Percentiles rank a stretch among this genome's conserved stretches.
phyloP scores from a whole-genome alignment of 1,140 invertebrate species.

The Diploscapter pachys region DNA sequence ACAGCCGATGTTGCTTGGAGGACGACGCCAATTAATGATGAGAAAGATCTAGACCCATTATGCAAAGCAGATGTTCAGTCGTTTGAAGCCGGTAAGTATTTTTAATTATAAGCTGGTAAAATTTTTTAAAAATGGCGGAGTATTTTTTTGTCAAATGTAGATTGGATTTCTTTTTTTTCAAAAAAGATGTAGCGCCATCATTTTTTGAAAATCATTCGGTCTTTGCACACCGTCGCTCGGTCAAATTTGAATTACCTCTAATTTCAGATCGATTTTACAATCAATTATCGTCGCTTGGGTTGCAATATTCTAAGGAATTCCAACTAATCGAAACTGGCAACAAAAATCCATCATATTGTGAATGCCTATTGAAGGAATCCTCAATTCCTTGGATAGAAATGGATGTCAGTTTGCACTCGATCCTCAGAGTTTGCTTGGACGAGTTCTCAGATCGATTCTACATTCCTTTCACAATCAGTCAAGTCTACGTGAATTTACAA shows the following conservation, averaged over 20 bases:
- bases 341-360: not conserved
- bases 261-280: no score
- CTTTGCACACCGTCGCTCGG: no score
- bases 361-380: not conserved
- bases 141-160: no score
- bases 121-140: no score
- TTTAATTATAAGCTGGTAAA: not conserved
- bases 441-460: slow-evolving; percentile 14
- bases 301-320: slow-evolving; percentile 9
- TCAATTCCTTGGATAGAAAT: slow-evolving; percentile 18
- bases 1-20: slow-evolving; percentile 6
- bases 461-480: slow-evolving; percentile 16
- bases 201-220: no score
- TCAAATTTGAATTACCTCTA: no score
- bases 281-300: not conserved
- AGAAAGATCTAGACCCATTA: not conserved
- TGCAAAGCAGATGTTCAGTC: not conserved
- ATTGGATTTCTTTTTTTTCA: no score
- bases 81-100: slow-evolving; percentile 9
- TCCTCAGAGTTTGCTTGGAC: slow-evolving; percentile 9
- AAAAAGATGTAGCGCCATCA: no score
- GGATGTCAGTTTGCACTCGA: slow-evolving; percentile 22
- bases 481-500: not conserved
- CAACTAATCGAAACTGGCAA: slow-evolving; percentile 3
- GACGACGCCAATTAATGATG: not conserved